Conservation (phyloP, 2,113 vertebrate genomes). For the Prinia subflava region DNA sequence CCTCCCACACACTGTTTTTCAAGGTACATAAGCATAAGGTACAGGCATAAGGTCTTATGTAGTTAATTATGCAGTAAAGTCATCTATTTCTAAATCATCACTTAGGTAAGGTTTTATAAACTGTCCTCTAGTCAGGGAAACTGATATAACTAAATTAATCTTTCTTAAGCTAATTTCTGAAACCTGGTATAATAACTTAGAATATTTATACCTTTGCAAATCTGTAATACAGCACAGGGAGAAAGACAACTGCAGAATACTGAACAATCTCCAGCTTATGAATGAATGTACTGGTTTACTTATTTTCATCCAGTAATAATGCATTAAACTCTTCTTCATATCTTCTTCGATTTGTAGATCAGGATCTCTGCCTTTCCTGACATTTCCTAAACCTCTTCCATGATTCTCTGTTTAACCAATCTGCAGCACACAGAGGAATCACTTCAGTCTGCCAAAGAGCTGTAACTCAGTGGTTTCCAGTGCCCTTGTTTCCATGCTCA, state of each 20-base stretch:
- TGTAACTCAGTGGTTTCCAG: slow-evolving; percentile 14
- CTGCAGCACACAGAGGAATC: background rate
- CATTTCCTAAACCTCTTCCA: slow-evolving; percentile 21
- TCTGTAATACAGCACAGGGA: background rate
- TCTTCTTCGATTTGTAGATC: background rate
- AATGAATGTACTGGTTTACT: background rate
- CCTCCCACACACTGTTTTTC: background rate
- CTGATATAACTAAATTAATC: background rate
- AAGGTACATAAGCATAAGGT: background rate
- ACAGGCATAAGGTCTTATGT: background rate
- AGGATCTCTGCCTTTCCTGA: background rate
- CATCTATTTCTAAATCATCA: background rate
- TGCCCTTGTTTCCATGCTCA: background rate
- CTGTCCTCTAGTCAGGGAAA: background rate
- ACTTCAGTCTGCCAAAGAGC: slow-evolving; percentile 36
- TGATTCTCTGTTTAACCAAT: background rate
- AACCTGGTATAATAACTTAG: background rate
- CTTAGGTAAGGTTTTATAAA: background rate
- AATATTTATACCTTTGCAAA: background rate
- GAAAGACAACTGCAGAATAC: background rate
- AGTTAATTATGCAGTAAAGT: background rate
- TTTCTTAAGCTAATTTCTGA: background rate
- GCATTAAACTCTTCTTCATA: background rate
- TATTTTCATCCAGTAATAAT: background rate
- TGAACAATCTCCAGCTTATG: background rate